These are phyloP conservation scores for Dipus sagitta DNA, from an alignment of 2,797 vertebrate genomes.

Conservation along the genomic window DNA sequence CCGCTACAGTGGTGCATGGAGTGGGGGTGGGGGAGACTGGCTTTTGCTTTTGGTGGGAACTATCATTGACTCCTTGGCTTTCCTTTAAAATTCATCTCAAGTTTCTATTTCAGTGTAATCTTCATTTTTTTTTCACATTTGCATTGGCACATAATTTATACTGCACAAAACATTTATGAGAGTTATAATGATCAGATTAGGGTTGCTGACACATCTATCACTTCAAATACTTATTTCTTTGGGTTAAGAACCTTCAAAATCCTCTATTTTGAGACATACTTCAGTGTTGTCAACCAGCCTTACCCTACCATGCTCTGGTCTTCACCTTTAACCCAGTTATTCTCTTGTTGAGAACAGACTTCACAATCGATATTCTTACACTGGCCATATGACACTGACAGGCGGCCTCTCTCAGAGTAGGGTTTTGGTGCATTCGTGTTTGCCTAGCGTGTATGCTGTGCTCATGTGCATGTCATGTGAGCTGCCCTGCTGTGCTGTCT, in stretches of 20 bases:
- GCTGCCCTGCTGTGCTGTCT: background rate
- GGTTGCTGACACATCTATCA: background rate
- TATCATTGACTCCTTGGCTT: background rate
- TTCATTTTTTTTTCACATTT: background rate
- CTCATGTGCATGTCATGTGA: too few relatives aligned
- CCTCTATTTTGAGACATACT: background rate
- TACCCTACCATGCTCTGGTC: background rate
- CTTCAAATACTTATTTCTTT: background rate
- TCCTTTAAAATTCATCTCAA: background rate
- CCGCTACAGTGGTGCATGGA: fast-evolving
- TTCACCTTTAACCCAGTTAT: background rate
- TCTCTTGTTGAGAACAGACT: background rate
- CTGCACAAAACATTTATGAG: too few relatives aligned
- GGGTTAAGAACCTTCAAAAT: background rate
- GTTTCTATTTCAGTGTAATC: background rate
- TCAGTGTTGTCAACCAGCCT: too few relatives aligned
- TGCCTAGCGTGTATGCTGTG: background rate
- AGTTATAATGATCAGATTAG: background rate
- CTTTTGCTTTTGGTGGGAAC: background rate
- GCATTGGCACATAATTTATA: background rate
- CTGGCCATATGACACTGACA: background rate
- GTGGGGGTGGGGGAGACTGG: background rate
- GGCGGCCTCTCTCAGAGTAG: background rate
- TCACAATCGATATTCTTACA: background rate
- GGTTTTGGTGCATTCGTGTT: background rate